phyloP scores from a whole-genome alignment of 53 echinoderm and acorn worm species.

The Mesocentrotus franciscanus region DNA sequence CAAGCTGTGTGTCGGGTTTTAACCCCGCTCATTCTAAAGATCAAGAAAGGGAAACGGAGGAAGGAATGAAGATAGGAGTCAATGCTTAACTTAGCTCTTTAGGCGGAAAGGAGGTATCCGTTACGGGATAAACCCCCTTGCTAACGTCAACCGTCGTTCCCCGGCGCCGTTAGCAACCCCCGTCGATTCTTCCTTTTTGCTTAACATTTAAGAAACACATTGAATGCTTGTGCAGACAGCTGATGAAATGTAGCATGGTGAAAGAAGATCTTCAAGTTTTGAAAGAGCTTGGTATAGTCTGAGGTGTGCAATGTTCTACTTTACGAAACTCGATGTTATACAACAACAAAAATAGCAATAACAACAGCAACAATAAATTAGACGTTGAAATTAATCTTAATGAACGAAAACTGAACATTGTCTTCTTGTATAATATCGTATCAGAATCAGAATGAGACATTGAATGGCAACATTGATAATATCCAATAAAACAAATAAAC shows the following conservation, averaged over 20 bases:
- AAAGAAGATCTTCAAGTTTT: neutral
- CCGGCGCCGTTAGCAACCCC: conserved; percentile 18
- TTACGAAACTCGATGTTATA: neutral
- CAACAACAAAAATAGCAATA: no score
- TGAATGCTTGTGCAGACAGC: neutral
- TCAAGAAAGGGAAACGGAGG: neutral
- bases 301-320: neutral
- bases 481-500: no score
- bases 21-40: neutral
- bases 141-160: conserved; percentile 7
- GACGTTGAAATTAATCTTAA: no score
- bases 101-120: conserved; percentile 14
- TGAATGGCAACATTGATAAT: no score
- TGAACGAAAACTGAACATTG: no score
- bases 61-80: neutral
- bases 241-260: neutral
- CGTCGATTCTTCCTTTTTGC: neutral
- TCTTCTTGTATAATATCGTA: no score
- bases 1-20: neutral
- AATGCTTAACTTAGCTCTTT: neutral
- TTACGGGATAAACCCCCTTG: conserved; percentile 14
- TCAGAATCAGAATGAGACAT: no score
- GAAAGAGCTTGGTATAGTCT: neutral
- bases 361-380: no score
- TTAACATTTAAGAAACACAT: neutral